Evolutionary conservation across 2,113 vertebrate species (phyloP).

Genomic region (Xiphophorus hellerii): DNA sequence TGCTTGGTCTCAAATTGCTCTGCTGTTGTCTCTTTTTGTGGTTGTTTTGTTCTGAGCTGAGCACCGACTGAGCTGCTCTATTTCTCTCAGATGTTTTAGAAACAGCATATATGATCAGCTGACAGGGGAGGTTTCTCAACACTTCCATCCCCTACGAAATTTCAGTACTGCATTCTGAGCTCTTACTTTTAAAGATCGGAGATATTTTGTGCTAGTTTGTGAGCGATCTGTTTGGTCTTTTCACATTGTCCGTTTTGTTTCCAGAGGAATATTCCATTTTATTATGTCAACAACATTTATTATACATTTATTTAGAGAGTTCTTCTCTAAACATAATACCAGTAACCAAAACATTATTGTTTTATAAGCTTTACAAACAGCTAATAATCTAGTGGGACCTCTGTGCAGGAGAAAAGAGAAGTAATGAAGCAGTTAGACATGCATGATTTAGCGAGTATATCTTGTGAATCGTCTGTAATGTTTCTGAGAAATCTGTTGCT

Average conservation of each 20-base stretch:
- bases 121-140: constrained; percentile 58
- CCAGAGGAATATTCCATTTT: background rate
- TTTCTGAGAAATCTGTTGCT: constrained; percentile 18
- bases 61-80: constrained; percentile 3
- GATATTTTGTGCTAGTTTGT: background rate
- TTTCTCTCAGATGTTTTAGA: constrained; percentile 13
- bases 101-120: constrained; percentile 33
- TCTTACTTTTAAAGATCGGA: background rate
- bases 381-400: background rate
- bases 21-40: constrained; percentile 23
- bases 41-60: constrained; percentile 5
- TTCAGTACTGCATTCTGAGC: constrained; percentile 70
- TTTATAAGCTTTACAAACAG: background rate
- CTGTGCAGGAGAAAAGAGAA: constrained; percentile 2
- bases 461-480: constrained; percentile 5
- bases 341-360: background rate
- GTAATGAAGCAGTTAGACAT: background rate
- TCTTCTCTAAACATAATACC: background rate
- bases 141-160: constrained; percentile 37
- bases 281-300: background rate
- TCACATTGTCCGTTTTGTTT: background rate
- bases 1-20: background rate
- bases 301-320: background rate
- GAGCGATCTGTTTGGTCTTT: background rate
- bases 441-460: background rate